Percentiles rank a stretch among this genome's conserved stretches.
These are phyloP conservation scores for Pempheris klunzingeri DNA, from an alignment of 2,797 vertebrate genomes.

Conservation along the genomic window DNA sequence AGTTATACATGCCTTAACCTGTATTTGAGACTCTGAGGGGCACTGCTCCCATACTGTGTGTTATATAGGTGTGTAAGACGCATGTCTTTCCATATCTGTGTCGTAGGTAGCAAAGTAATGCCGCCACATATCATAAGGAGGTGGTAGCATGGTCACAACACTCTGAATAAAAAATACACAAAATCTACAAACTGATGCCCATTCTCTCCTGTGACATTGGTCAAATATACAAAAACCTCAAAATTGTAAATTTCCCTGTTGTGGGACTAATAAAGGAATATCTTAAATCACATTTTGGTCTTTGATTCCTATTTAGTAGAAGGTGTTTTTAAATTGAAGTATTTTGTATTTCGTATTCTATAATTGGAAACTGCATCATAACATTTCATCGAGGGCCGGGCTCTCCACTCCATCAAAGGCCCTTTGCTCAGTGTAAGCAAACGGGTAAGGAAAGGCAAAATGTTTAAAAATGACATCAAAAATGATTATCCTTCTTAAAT, in stretches of 20 bases:
- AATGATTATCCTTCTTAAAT: constrained; percentile 64
- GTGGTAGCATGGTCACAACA: neutral
- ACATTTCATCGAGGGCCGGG: neutral
- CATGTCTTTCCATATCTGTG: neutral
- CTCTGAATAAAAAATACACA: neutral
- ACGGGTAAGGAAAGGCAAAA: constrained; percentile 28
- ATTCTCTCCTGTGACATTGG: neutral
- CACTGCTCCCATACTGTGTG: constrained; percentile 42
- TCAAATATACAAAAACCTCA: neutral
- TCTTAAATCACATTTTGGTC: neutral
- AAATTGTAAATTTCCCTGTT: no score
- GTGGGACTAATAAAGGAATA: no score
- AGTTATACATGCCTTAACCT: constrained; percentile 66
- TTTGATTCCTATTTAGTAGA: neutral
- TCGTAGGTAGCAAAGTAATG: constrained; percentile 10
- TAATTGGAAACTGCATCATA: neutral
- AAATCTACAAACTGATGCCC: neutral
- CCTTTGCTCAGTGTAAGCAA: constrained; percentile 35
- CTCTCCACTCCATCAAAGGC: constrained; percentile 1
- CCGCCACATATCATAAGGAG: neutral
- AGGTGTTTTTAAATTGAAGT: neutral
- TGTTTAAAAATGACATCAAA: constrained; percentile 57
- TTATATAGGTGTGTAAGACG: neutral
- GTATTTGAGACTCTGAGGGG: constrained; percentile 35
- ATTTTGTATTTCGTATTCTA: neutral